Percentiles rank a stretch among this genome's conserved stretches.
phyloP scores from a whole-genome alignment of 2,888 invertebrate species.

The Diadegma fenestrale region DNA sequence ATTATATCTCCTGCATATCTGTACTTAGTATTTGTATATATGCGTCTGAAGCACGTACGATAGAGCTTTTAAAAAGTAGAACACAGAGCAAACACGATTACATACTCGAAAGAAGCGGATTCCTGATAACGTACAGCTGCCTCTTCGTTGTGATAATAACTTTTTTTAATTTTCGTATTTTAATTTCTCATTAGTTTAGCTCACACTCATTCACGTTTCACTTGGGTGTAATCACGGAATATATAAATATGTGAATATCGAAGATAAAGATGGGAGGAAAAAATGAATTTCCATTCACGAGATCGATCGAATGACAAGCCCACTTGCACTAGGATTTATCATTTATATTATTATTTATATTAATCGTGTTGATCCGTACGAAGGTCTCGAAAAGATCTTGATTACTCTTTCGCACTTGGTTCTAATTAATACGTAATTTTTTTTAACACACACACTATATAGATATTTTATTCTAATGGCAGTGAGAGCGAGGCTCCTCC shows the following conservation, averaged over 20 bases:
- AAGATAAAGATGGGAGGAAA: background rate
- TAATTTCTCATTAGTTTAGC: slow-evolving; percentile 6
- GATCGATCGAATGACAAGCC: slow-evolving; percentile 22
- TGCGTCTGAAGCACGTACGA: slow-evolving; percentile 8
- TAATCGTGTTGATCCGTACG: background rate
- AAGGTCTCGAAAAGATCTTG: background rate
- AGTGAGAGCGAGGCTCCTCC: slow-evolving; percentile 81
- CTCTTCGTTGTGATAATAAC: slow-evolving; percentile 2
- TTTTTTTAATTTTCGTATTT: background rate
- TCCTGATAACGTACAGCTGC: slow-evolving; percentile 35
- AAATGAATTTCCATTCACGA: slow-evolving; percentile 15
- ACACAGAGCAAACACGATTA: slow-evolving; percentile 50
- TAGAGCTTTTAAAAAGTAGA: slow-evolving; percentile 28
- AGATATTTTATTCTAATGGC: slow-evolving; percentile 76
- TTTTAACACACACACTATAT: slow-evolving; percentile 54
- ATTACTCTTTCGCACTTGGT: slow-evolving; percentile 6
- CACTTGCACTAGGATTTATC: slow-evolving; percentile 12
- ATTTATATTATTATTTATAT: slow-evolving; percentile 5
- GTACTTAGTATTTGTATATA: background rate
- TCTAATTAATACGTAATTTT: slow-evolving; percentile 48
- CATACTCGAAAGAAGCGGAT: slow-evolving; percentile 60
- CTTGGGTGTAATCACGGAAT: slow-evolving; percentile 19
- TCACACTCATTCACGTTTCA: slow-evolving; percentile 36
- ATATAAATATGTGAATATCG: slow-evolving; percentile 1
- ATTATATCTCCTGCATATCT: background rate